Conservation (phyloP, 2,888 invertebrate species). For the Platycnemis pennipes region DNA sequence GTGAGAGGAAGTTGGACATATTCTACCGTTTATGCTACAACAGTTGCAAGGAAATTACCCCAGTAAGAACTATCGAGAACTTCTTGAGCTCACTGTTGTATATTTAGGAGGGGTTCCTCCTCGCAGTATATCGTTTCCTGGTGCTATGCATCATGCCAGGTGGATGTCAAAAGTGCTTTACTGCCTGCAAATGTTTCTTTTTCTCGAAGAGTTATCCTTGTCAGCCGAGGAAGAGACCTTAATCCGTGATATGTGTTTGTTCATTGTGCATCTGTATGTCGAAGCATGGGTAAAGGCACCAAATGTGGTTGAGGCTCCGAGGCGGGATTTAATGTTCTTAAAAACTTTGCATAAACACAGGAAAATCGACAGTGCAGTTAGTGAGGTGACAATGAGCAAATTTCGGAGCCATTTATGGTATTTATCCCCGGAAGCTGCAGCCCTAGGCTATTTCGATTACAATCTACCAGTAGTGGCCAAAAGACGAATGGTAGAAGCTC, state of each 20-base stretch:
- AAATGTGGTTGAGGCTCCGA: neutral
- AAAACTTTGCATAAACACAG: too few relatives aligned
- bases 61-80: too few relatives aligned
- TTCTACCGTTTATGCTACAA: too few relatives aligned
- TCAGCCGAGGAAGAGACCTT: neutral
- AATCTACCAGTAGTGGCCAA: too few relatives aligned
- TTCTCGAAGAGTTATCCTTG: neutral
- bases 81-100: neutral
- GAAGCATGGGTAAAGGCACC: neutral
- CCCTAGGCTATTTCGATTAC: neutral
- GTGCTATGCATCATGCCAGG: neutral
- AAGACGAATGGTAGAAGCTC: too few relatives aligned
- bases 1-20: too few relatives aligned
- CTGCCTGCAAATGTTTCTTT: neutral
- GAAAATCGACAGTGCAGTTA: too few relatives aligned
- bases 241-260: too few relatives aligned
- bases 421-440: too few relatives aligned
- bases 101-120: neutral
- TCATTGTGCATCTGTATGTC: neutral
- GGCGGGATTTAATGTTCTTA: neutral
- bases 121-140: neutral
- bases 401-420: too few relatives aligned
- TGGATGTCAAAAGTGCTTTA: neutral
- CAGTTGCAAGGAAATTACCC: too few relatives aligned
- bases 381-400: too few relatives aligned